phyloP scores from a whole-genome alignment of 1,140 invertebrate species.

The Leptinotarsa undecemlineata region DNA sequence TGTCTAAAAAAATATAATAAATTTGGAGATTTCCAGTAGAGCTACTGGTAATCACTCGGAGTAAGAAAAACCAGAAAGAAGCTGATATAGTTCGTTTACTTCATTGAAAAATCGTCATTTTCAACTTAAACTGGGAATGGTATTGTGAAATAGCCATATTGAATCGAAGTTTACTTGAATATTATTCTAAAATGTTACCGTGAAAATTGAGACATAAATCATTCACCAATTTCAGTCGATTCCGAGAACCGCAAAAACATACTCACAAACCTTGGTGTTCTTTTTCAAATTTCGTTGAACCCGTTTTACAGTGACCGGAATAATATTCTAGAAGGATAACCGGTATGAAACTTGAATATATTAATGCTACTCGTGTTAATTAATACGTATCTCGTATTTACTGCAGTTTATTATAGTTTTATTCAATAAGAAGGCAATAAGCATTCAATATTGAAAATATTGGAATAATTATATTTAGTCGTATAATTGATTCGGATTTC shows the following conservation, averaged over 20 bases:
- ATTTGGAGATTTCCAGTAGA: too few species aligned
- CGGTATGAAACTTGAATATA: background rate
- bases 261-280: background rate
- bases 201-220: background rate
- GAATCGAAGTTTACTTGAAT: background rate
- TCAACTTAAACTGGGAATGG: too few species aligned
- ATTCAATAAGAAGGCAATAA: background rate
- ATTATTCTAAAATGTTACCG: background rate
- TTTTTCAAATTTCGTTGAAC: background rate
- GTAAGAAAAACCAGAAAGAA: too few species aligned
- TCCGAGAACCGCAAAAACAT: background rate
- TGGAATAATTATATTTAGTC: too few species aligned
- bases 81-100: too few species aligned
- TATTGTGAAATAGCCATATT: too few species aligned
- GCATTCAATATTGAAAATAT: background rate
- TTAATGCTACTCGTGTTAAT: background rate
- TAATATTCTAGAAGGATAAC: slow-evolving; percentile 15
- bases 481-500: too few species aligned
- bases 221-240: background rate
- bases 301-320: slow-evolving; percentile 6
- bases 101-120: too few species aligned
- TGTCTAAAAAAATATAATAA: too few species aligned
- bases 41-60: too few species aligned
- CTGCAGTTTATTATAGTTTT: background rate
- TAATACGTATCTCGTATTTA: background rate